phyloP scores from a whole-genome alignment of 2,888 invertebrate genomes.

The Drosophila fulvimacula region DNA sequence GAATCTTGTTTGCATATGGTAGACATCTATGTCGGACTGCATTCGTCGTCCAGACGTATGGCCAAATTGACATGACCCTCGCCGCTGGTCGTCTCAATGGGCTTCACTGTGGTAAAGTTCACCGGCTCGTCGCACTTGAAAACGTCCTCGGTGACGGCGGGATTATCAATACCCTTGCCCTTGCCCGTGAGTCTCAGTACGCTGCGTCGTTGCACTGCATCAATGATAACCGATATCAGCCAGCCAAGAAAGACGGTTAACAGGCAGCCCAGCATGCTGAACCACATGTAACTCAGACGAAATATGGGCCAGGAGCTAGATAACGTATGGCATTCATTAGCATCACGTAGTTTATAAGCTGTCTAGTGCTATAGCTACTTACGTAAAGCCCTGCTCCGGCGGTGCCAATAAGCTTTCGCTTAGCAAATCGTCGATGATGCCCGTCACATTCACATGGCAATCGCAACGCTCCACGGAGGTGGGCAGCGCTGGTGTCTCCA shows the following conservation, averaged over 20 bases:
- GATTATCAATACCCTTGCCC: conserved; percentile 66
- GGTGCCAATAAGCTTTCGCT: conserved; percentile 36
- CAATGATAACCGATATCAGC: conserved; percentile 88
- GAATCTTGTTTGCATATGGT: conserved; percentile 24
- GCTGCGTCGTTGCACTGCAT: conserved; percentile 83
- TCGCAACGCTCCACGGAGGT: conserved; percentile 79
- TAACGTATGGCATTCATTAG: not conserved
- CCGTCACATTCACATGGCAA: conserved; percentile 80
- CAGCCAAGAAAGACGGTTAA: conserved; percentile 91
- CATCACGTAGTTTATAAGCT: not conserved
- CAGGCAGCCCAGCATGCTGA: conserved; percentile 92
- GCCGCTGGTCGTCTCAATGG: conserved; percentile 38
- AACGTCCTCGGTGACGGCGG: conserved; percentile 51
- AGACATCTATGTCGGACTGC: conserved; percentile 32
- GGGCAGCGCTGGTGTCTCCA: conserved; percentile 71
- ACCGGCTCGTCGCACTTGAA: conserved; percentile 54
- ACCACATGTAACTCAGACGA: conserved; percentile 95
- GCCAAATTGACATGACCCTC: conserved; percentile 82
- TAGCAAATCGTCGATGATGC: conserved; percentile 38
- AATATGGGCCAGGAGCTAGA: conserved; percentile 86
- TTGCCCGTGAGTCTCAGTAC: conserved; percentile 78
- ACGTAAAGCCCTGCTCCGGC: conserved; percentile 63
- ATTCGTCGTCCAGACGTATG: conserved; percentile 83
- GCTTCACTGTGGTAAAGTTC: conserved; percentile 37
- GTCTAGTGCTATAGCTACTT: conserved; percentile 27